phyloP scores from a whole-genome alignment of 2,797 vertebrate species.

The Parotocinclus haroldoi region DNA sequence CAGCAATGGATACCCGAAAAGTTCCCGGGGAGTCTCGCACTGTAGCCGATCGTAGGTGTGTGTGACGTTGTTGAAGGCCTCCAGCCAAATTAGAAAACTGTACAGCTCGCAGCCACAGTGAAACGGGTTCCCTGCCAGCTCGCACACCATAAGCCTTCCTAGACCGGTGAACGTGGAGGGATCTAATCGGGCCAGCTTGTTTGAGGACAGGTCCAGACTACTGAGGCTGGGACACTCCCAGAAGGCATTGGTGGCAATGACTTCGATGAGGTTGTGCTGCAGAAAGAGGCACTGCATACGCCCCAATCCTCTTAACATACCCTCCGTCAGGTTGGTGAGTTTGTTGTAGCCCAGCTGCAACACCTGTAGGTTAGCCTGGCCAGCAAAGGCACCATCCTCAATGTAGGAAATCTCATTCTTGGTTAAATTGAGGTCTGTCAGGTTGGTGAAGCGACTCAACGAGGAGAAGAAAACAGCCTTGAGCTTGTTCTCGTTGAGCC shows the following conservation, averaged over 20 bases:
- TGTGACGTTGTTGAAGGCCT: slow-evolving; percentile 94
- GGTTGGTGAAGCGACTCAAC: slow-evolving; percentile 93
- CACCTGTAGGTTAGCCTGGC: slow-evolving; percentile 92
- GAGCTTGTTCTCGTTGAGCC: slow-evolving; percentile 96
- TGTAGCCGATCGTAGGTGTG: slow-evolving; percentile 96
- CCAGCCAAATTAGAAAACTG: slow-evolving; percentile 89
- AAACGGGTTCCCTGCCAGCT: slow-evolving; percentile 96
- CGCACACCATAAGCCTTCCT: slow-evolving; percentile 89
- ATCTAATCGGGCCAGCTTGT: slow-evolving; percentile 89
- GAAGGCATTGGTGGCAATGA: slow-evolving; percentile 89
- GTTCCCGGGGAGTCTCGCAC: slow-evolving; percentile 91
- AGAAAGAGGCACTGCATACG: slow-evolving; percentile 94
- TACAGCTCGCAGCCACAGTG: slow-evolving; percentile 95
- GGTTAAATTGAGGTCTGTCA: slow-evolving; percentile 97
- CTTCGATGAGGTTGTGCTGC: slow-evolving; percentile 96
- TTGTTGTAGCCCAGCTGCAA: slow-evolving; percentile 97
- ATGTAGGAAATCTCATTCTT: slow-evolving; percentile 98
- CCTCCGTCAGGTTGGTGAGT: slow-evolving; percentile 93
- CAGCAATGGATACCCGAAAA: slow-evolving; percentile 87
- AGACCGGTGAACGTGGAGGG: slow-evolving; percentile 87
- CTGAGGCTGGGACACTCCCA: slow-evolving; percentile 93
- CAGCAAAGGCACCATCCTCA: slow-evolving; percentile 94
- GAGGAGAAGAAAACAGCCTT: slow-evolving; percentile 93
- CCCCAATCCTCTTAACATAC: slow-evolving; percentile 91
- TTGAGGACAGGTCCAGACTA: slow-evolving; percentile 96